Evolutionary conservation across 2,113 vertebrate species (phyloP).

Genomic region (Salvelinus alpinus): DNA sequence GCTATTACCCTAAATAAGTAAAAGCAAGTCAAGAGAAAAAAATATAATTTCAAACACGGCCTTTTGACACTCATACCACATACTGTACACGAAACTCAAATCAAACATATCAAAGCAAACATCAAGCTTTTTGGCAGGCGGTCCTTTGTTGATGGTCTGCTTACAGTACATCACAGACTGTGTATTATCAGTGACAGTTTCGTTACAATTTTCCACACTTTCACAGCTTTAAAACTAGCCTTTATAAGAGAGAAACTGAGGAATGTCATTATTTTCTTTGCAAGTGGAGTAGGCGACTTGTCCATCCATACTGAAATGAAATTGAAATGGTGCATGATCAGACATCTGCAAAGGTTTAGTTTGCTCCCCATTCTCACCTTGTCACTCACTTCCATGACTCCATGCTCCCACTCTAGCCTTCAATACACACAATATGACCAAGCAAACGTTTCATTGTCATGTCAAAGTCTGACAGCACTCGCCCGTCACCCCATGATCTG

Average conservation of each 20-base stretch:
- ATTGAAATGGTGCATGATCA: slow-evolving; percentile 47
- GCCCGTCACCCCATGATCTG: slow-evolving; percentile 29
- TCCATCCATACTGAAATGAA: slow-evolving; percentile 32
- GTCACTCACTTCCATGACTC: slow-evolving; percentile 54
- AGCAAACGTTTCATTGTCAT: slow-evolving; percentile 67
- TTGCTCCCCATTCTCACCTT: slow-evolving; percentile 60
- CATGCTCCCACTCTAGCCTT: slow-evolving; percentile 25
- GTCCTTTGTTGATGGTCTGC: slow-evolving; percentile 31
- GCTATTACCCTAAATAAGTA: neutral
- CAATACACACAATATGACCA: slow-evolving; percentile 51
- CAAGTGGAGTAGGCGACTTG: slow-evolving; percentile 17
- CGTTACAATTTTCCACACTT: neutral
- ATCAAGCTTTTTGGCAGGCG: neutral
- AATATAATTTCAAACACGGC: slow-evolving; percentile 18
- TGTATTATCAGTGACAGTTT: neutral
- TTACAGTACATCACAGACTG: slow-evolving; percentile 1
- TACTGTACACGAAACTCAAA: neutral
- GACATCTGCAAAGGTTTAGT: slow-evolving; percentile 26
- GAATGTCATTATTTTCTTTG: slow-evolving; percentile 7
- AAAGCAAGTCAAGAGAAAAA: neutral
- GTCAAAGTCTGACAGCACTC: slow-evolving; percentile 64
- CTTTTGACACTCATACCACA: neutral
- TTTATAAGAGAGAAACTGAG: slow-evolving; percentile 20
- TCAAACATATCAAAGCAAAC: neutral
- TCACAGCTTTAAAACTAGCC: slow-evolving; percentile 6